Conservation (phyloP, 2,888 invertebrate genomes). For the Ditylenchus weischeri region DNA sequence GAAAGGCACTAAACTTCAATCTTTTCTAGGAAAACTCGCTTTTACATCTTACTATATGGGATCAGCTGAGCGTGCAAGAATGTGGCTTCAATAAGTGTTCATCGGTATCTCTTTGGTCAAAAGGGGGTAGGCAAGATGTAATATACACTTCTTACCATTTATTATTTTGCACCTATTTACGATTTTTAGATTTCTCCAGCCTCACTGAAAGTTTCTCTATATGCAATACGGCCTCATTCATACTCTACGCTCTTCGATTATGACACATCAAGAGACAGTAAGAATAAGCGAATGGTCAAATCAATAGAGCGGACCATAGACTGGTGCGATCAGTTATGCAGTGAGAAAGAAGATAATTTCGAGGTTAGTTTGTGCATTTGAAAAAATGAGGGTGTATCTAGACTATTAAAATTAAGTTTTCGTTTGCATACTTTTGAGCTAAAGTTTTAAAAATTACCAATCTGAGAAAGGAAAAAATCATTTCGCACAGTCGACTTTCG, state of each 20-base stretch:
- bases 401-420: too few relatives aligned
- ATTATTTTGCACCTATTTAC: not conserved
- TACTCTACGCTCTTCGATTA: slow-evolving; percentile 36
- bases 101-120: not conserved
- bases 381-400: too few relatives aligned
- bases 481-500: too few relatives aligned
- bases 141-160: not conserved
- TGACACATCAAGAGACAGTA: slow-evolving; percentile 36
- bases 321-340: slow-evolving; percentile 6
- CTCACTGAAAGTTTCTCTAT: not conserved
- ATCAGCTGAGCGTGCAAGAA: not conserved
- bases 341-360: not conserved
- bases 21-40: slow-evolving; percentile 27
- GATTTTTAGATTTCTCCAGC: not conserved
- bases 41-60: slow-evolving; percentile 38
- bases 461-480: too few relatives aligned
- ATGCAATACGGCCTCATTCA: slow-evolving; percentile 1
- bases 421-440: too few relatives aligned
- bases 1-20: too few relatives aligned
- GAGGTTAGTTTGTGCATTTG: not conserved
- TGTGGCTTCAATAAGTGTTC: not conserved
- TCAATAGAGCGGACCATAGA: not conserved
- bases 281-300: slow-evolving; percentile 30
- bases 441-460: too few relatives aligned
- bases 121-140: not conserved